phyloP scores from a whole-genome alignment of 2,113 vertebrate species.

The Amblyopsis rosae region DNA sequence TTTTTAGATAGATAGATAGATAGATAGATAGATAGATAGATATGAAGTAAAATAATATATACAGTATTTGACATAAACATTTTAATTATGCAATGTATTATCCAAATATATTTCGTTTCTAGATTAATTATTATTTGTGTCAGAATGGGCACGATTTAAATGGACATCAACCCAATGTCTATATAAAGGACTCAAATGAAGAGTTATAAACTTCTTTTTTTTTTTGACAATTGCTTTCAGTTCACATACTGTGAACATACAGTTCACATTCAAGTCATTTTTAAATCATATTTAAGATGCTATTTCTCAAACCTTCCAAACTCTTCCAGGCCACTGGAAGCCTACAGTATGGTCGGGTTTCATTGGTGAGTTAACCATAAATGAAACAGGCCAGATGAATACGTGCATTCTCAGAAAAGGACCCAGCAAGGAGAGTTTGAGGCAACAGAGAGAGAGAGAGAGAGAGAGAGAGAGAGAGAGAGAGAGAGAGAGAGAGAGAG shows the following conservation, averaged over 20 bases:
- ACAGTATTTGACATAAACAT: too few species aligned
- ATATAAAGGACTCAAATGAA: too few species aligned
- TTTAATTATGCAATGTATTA: too few species aligned
- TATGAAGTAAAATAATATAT: not conserved
- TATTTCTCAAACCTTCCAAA: slow-evolving; percentile 54
- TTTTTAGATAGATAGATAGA: slow-evolving; percentile 42
- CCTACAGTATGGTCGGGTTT: slow-evolving; percentile 77
- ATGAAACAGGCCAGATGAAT: slow-evolving; percentile 91
- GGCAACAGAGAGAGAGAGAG: slow-evolving; percentile 72
- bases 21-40: slow-evolving; percentile 12
- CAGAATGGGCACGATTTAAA: too few species aligned
- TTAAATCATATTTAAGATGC: slow-evolving; percentile 20
- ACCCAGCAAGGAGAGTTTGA: slow-evolving; percentile 65
- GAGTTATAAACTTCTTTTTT: too few species aligned
- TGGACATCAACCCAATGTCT: too few species aligned
- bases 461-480: slow-evolving; percentile 80
- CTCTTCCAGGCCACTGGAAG: slow-evolving; percentile 79
- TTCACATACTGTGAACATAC: slow-evolving; percentile 8
- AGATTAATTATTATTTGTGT: too few species aligned
- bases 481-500: slow-evolving; percentile 56
- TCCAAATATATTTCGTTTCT: too few species aligned
- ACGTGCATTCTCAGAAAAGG: slow-evolving; percentile 85
- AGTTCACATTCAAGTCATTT: slow-evolving; percentile 18
- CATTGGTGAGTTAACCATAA: slow-evolving; percentile 89
- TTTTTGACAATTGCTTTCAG: slow-evolving; percentile 24